Evolutionary conservation across 2,113 vertebrate species (phyloP), one percentile per base, ranked within the genome.

Genomic region (Pithys albifrons): DNA sequence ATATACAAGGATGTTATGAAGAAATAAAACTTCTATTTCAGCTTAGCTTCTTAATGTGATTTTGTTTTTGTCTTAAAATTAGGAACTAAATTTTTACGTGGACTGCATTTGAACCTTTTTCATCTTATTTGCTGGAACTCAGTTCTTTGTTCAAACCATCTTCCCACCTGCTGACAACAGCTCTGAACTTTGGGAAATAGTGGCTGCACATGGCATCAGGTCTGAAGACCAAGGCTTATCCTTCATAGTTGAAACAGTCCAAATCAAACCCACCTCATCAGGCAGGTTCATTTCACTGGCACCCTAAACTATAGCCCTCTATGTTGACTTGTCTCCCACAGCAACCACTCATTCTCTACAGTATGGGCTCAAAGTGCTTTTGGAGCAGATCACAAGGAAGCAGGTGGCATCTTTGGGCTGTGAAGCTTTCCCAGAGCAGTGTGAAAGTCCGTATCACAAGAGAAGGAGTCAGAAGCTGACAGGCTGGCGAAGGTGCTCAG

Each of bases 11-110:
- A 77, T 74, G 23, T 23, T 59, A 22, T 6, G 67, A 88, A 78
- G 75, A 92, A 92, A 95, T 88, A 93, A 90, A 96, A 46, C 58
- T 16, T 2, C 27, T 88, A 55, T 64, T 86, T 93, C 70, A 64
- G 65, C 61, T 95, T 70, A 95, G 31, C 25, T 90, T 75, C 72
- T 58, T 85, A 49, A 90, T 51, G 19, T 43, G 22, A 75, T 78
- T 87, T 29, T 58, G 5, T 1, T 83, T 87, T 78, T 58, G 12
- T 88, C 91, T 91, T 72, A 76, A 91, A 72, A 87, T 74, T 48
- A 70, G 49, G 27, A n/a, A 74, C 33, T 89, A 61, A 37, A 67
- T 71, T 90, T 92, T 86, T 31, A 51, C 0, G 0, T 51, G 37
- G 28, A 9, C 49, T 81, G 16, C 51, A 7, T 83, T 66, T 84